These are phyloP conservation scores for Mesocricetus auratus DNA, from an alignment of 2,113 vertebrate species.

Conservation along the genomic window DNA sequence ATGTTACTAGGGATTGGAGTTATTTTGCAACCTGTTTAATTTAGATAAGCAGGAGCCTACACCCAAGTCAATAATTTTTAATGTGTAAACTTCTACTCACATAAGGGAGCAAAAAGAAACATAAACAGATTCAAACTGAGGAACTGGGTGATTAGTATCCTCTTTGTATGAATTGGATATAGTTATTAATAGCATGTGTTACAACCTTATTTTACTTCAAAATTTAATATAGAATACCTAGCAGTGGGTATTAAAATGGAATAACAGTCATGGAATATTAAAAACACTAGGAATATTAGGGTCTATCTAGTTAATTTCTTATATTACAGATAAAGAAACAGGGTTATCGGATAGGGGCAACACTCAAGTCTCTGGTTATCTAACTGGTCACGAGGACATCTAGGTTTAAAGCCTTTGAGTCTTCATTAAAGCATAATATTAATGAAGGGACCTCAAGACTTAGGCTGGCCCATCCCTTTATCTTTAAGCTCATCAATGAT, in stretches of 20 bases:
- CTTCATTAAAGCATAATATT: constrained; percentile 4
- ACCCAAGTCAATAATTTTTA: constrained; percentile 47
- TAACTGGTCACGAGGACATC: constrained; percentile 19
- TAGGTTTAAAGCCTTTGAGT: neutral
- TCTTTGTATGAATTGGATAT: neutral
- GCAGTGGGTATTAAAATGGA: constrained; percentile 28
- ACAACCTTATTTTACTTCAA: constrained; percentile 19
- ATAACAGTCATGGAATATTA: neutral
- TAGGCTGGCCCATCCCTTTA: neutral
- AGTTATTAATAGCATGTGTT: neutral
- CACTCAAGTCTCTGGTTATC: neutral
- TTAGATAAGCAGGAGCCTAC: constrained; percentile 20
- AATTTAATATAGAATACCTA: neutral
- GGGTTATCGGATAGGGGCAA: neutral
- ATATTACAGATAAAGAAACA: constrained; percentile 22
- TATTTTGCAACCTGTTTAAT: constrained; percentile 38
- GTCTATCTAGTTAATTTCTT: neutral
- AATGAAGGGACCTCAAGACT: neutral
- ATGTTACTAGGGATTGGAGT: constrained; percentile 5
- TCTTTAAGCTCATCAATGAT: neutral
- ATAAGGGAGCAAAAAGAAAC: neutral
- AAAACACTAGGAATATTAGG: constrained; percentile 42
- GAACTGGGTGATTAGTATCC: neutral
- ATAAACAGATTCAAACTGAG: constrained; percentile 34
- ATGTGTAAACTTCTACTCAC: constrained; percentile 27